phyloP scores from a whole-genome alignment of 2,113 vertebrate genomes.

The Cinclus cinclus region DNA sequence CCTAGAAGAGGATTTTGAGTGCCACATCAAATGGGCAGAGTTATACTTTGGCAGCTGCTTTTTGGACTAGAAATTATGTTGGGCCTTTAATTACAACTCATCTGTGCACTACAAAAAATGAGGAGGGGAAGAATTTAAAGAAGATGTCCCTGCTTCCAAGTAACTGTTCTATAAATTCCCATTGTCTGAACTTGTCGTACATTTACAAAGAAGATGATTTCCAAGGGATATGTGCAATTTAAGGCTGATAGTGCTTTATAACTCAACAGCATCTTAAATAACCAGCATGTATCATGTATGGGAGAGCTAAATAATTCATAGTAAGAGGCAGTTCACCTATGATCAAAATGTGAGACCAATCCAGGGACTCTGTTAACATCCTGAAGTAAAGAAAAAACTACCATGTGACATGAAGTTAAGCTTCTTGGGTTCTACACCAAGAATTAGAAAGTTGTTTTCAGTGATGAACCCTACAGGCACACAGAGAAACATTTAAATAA shows the following conservation, averaged over 20 bases:
- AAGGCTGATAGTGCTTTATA: constrained; percentile 11
- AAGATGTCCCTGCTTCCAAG: not conserved
- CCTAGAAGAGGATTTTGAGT: not conserved
- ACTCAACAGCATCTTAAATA: not conserved
- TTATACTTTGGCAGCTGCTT: not conserved
- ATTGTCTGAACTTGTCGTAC: not conserved
- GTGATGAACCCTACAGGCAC: not conserved
- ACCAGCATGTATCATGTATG: not conserved
- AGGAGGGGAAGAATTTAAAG: not conserved
- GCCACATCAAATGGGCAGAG: not conserved
- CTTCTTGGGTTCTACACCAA: not conserved
- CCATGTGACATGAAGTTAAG: not conserved
- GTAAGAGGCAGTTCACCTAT: not conserved
- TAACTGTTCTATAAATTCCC: not conserved
- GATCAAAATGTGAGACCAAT: not conserved
- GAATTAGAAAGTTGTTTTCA: not conserved
- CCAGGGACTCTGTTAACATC: not conserved
- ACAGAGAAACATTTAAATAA: not conserved
- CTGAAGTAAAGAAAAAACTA: not conserved
- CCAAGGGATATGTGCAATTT: not conserved
- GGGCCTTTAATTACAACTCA: not conserved
- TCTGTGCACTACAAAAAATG: not conserved
- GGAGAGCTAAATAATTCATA: not conserved
- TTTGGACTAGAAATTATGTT: not conserved
- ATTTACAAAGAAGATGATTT: not conserved